Evolutionary conservation across 2,888 invertebrate genomes (phyloP).

Genomic region (Ichneumoninae sp.): DNA sequence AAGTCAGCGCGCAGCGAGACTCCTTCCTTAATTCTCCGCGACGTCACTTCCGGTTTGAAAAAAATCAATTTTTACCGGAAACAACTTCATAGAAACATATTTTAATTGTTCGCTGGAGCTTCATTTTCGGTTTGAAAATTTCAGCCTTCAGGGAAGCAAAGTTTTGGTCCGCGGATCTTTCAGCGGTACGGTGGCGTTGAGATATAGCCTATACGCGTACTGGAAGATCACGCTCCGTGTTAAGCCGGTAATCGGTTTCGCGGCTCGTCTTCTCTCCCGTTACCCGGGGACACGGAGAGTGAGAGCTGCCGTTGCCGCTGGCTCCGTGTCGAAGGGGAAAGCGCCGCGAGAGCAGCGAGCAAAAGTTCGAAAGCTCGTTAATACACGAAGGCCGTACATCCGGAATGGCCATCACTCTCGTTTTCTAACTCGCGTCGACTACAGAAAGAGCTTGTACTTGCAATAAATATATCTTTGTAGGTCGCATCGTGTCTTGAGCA

Average conservation of each 20-base stretch:
- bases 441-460: not conserved
- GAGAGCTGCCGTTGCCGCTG: slow-evolving; percentile 8
- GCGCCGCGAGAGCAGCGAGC: slow-evolving; percentile 36
- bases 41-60: too few relatives aligned
- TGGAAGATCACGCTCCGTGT: slow-evolving; percentile 27
- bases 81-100: too few relatives aligned
- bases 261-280: slow-evolving; percentile 43
- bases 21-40: too few relatives aligned
- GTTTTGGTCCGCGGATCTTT: slow-evolving; percentile 43
- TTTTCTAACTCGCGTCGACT: slow-evolving; percentile 41
- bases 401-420: slow-evolving; percentile 49
- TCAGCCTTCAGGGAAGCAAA: slow-evolving; percentile 9
- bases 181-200: not conserved
- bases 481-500: not conserved
- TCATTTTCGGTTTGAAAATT: too few relatives aligned
- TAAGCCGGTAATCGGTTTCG: slow-evolving; percentile 58
- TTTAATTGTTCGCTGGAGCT: too few relatives aligned
- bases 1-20: too few relatives aligned
- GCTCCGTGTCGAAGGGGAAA: slow-evolving; percentile 48
- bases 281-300: slow-evolving; percentile 25
- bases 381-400: slow-evolving; percentile 9
- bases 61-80: too few relatives aligned
- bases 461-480: slow-evolving; percentile 37
- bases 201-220: slow-evolving; percentile 35
- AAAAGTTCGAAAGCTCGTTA: slow-evolving; percentile 57